Conservation (phyloP, 2,797 vertebrate genomes). For the Oreochromis mossambicus region DNA sequence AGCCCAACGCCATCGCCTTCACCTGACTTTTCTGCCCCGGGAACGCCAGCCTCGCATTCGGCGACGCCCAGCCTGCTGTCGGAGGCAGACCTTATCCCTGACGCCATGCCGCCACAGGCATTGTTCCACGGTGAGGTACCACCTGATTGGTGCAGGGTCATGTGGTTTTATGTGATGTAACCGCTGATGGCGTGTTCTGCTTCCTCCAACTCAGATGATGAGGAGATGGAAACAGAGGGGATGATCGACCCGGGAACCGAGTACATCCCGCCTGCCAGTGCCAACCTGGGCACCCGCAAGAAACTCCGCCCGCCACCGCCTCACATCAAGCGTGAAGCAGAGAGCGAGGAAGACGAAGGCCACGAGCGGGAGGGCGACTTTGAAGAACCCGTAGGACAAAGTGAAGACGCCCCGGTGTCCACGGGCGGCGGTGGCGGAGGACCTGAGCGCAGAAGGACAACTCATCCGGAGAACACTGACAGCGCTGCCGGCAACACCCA, state of each 20-base stretch:
- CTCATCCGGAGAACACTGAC: conserved; percentile 66
- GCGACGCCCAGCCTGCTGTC: conserved; percentile 94
- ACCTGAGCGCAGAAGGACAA: conserved; percentile 71
- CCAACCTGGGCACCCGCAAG: conserved; percentile 74
- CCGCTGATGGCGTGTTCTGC: neutral
- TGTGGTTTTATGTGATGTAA: neutral
- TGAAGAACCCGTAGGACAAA: conserved; percentile 47
- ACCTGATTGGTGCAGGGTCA: neutral
- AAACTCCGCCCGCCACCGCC: conserved; percentile 77
- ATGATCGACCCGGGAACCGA: conserved; percentile 96
- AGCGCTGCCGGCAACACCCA: neutral
- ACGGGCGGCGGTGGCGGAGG: neutral
- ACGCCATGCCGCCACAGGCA: conserved; percentile 94
- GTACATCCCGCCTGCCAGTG: conserved; percentile 81
- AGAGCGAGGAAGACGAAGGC: conserved; percentile 88
- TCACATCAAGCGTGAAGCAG: conserved; percentile 90
- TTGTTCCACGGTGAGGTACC: conserved; percentile 88
- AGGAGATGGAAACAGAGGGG: conserved; percentile 88
- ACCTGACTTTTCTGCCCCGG: conserved; percentile 91
- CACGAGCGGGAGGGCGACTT: conserved; percentile 74
- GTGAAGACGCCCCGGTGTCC: conserved; percentile 42
- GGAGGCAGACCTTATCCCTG: conserved; percentile 93
- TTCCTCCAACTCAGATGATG: conserved; percentile 81
- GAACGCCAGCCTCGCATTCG: conserved; percentile 91
- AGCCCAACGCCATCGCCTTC: conserved; percentile 93